These are phyloP conservation scores for Tetragonula carbonaria DNA, from an alignment of 2,888 invertebrate species.

Conservation along the genomic window DNA sequence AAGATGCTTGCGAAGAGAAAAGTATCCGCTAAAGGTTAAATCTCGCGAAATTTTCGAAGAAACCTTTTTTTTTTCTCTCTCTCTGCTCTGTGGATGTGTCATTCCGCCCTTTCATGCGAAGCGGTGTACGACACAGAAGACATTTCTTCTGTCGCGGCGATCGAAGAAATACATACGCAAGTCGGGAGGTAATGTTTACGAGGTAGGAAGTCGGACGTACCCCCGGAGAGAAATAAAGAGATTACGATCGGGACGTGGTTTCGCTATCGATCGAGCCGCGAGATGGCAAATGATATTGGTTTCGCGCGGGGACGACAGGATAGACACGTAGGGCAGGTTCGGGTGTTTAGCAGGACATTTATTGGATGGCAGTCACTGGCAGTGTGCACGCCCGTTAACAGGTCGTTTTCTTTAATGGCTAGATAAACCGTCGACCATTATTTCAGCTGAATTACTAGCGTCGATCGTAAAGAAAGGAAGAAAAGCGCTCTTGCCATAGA, in stretches of 20 bases:
- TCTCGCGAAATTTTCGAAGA: background rate
- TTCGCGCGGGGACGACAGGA: conserved; percentile 53
- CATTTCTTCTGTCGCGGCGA: background rate
- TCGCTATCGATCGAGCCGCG: conserved; percentile 40
- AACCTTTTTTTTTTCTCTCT: background rate
- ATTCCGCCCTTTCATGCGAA: background rate
- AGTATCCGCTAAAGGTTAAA: background rate
- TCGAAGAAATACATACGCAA: background rate
- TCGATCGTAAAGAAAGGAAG: conserved; percentile 41
- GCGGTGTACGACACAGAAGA: background rate
- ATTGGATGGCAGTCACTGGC: conserved; percentile 62
- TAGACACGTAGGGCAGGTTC: conserved; percentile 47
- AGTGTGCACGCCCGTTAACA: conserved; percentile 70
- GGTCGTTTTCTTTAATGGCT: conserved; percentile 76
- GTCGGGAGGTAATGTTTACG: conserved; percentile 18
- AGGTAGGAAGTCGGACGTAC: background rate
- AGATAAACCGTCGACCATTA: conserved; percentile 70
- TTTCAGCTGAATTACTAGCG: conserved; percentile 44
- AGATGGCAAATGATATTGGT: conserved; percentile 55
- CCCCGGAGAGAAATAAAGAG: conserved; percentile 26
- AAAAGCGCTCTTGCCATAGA: background rate
- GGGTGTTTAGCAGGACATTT: conserved; percentile 66
- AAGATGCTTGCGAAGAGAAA: background rate
- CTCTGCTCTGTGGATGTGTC: background rate
- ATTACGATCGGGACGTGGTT: conserved; percentile 41